Conservation (phyloP, 2,888 invertebrate species). For the Steinernema scapterisci region DNA sequence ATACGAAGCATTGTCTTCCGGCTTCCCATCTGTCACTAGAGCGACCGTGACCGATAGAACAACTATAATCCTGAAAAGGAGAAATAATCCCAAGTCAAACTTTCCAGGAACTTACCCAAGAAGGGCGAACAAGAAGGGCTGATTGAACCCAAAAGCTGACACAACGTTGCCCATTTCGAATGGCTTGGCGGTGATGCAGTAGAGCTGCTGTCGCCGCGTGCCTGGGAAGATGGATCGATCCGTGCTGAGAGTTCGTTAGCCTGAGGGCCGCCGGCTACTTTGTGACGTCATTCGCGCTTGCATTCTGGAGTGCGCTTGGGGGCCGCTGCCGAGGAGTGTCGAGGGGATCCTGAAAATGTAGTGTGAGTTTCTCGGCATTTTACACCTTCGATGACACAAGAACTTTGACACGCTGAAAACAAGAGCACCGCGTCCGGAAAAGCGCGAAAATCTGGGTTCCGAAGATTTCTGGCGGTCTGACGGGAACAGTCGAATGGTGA, state of each 20-base stretch:
- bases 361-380: too few species aligned
- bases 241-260: not conserved
- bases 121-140: not conserved
- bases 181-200: not conserved
- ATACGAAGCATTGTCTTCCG: too few species aligned
- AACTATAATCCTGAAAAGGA: not conserved
- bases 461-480: too few species aligned
- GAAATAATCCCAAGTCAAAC: not conserved
- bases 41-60: too few species aligned
- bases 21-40: too few species aligned
- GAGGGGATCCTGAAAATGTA: too few species aligned
- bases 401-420: too few species aligned
- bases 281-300: not conserved
- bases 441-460: too few species aligned
- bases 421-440: too few species aligned
- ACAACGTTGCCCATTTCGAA: not conserved
- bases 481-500: too few species aligned
- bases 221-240: not conserved
- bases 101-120: not conserved
- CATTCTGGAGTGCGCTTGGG: not conserved
- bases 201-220: not conserved
- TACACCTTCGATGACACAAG: too few species aligned
- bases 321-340: too few species aligned
- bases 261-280: not conserved
- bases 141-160: conserved; percentile 7